These are phyloP conservation scores for Synanthedon andrenaeformis DNA, from an alignment of 2,888 invertebrate species.

Conservation along the genomic window DNA sequence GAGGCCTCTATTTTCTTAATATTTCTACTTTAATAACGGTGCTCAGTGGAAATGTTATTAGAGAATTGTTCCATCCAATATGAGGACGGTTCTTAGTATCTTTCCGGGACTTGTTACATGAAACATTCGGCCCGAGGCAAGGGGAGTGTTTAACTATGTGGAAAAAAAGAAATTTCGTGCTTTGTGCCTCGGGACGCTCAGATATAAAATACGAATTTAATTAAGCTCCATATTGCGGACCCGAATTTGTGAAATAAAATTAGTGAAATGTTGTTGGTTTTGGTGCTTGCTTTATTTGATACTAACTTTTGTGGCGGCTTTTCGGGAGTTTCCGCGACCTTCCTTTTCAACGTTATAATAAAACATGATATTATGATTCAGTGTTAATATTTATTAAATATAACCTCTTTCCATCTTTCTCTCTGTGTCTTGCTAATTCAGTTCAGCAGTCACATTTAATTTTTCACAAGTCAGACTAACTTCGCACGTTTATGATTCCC, in stretches of 20 bases:
- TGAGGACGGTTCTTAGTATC: not conserved
- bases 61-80: not conserved
- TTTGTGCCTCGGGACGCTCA: constrained; percentile 23
- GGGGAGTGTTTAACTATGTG: constrained; percentile 43
- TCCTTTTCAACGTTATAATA: too few relatives aligned
- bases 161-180: constrained; percentile 39
- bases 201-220: constrained; percentile 57
- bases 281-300: not conserved
- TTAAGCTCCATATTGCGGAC: constrained; percentile 35
- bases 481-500: too few relatives aligned
- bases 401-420: too few relatives aligned
- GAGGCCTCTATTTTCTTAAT: not conserved
- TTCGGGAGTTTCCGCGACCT: too few relatives aligned
- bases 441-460: too few relatives aligned
- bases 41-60: not conserved
- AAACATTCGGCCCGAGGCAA: constrained; percentile 33
- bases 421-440: too few relatives aligned
- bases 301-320: not conserved
- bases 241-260: constrained; percentile 34
- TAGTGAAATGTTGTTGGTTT: constrained; percentile 7
- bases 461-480: too few relatives aligned
- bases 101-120: constrained; percentile 22
- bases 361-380: too few relatives aligned
- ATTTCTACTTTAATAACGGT: not conserved
- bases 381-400: too few relatives aligned